Evolutionary conservation across 2,888 invertebrate species (phyloP).

Genomic region (Erebia ligea): DNA sequence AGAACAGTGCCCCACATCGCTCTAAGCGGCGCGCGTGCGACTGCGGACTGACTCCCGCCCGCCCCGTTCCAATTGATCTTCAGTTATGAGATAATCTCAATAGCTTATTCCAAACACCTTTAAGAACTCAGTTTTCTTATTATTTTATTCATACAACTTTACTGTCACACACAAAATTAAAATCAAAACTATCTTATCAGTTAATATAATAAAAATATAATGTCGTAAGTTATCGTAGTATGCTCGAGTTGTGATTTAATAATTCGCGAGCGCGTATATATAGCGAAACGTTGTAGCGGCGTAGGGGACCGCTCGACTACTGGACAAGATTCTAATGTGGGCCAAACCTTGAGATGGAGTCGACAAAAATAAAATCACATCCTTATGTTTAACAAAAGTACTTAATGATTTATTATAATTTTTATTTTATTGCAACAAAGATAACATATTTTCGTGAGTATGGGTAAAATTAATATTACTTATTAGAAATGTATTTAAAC

Average conservation of each 20-base stretch:
- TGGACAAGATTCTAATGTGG: conserved; percentile 25
- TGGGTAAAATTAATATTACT: no score
- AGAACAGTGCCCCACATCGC: conserved; percentile 54
- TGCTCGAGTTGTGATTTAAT: neutral
- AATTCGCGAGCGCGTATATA: conserved; percentile 21
- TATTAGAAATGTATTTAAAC: no score
- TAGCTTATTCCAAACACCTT: conserved; percentile 37
- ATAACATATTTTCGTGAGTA: no score
- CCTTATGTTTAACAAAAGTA: conserved; percentile 19
- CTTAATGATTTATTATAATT: conserved; percentile 5
- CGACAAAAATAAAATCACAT: conserved; percentile 26
- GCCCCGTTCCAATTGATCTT: conserved; percentile 64
- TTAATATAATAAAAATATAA: neutral
- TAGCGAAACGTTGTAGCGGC: conserved; percentile 27
- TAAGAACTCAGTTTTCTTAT: conserved; percentile 41
- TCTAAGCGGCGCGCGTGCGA: conserved; percentile 45
- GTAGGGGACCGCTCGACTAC: conserved; percentile 31
- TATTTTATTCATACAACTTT: conserved; percentile 8
- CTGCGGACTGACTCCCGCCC: conserved; percentile 54
- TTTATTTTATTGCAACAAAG: neutral
- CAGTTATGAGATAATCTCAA: conserved; percentile 54
- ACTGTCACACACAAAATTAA: neutral
- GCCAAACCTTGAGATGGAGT: conserved; percentile 29
- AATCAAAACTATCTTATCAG: neutral
- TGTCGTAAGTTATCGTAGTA: neutral